Percentiles rank a stretch among this genome's conserved stretches.
phyloP scores from a whole-genome alignment of 2,797 vertebrate genomes.

The Sylvilagus floridanus region DNA sequence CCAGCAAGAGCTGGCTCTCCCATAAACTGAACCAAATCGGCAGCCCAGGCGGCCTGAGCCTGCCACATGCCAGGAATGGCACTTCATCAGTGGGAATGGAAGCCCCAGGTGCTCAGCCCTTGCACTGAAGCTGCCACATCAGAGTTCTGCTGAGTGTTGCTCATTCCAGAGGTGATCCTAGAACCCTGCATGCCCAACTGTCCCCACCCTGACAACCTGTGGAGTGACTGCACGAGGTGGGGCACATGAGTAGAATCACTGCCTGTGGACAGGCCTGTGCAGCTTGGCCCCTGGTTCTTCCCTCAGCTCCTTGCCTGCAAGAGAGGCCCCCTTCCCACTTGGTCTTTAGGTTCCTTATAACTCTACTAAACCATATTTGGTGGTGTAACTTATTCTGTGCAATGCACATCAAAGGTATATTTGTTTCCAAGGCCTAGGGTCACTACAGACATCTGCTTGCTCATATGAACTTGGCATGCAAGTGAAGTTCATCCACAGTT shows the following conservation, averaged over 20 bases:
- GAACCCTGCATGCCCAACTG: neutral
- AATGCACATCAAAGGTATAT: neutral
- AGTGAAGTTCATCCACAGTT: neutral
- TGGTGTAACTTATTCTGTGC: neutral
- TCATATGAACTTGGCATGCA: neutral
- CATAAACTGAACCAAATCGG: constrained; percentile 29
- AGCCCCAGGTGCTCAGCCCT: neutral
- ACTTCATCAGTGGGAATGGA: constrained; percentile 50
- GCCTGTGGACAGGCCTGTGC: neutral
- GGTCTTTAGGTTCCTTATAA: neutral
- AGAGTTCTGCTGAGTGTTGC: neutral
- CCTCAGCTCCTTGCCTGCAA: neutral
- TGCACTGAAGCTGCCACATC: neutral
- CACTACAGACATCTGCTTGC: neutral
- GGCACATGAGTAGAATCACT: neutral
- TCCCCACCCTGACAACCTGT: neutral
- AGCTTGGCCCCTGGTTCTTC: neutral
- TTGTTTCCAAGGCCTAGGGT: neutral
- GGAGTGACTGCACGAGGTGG: neutral
- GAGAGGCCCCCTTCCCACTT: neutral
- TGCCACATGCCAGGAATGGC: constrained; percentile 18
- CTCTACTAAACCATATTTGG: neutral
- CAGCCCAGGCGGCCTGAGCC: constrained; percentile 16
- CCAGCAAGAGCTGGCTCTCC: constrained; percentile 52
- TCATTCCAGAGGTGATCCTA: neutral